A percentile compares a stretch with the other conserved stretches of the same genome.
Conservation (phyloP, 2,797 vertebrate genomes). For the Lepilemur septentrionalis region DNA sequence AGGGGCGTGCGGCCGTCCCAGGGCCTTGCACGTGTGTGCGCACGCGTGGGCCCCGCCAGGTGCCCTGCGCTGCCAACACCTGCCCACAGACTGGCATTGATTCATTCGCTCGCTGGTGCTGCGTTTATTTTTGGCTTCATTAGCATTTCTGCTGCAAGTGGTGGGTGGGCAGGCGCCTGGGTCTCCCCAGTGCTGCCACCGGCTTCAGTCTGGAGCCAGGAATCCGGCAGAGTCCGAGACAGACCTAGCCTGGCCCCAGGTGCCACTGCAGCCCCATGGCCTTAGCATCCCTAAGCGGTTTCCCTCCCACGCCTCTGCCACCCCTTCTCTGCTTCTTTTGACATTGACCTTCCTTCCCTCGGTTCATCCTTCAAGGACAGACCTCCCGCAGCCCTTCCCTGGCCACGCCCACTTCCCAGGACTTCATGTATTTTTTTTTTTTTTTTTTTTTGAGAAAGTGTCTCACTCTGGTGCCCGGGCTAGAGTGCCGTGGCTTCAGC, state of each 20-base stretch:
- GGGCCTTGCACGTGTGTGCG: not conserved
- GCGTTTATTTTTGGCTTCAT: constrained; percentile 69
- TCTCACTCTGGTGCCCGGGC: no score
- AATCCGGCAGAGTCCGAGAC: not conserved
- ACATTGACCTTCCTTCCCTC: not conserved
- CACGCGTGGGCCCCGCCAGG: constrained; percentile 25
- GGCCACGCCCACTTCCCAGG: not conserved
- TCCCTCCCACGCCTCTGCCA: not conserved
- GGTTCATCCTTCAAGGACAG: not conserved
- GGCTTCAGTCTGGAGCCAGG: not conserved
- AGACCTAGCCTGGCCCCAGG: not conserved
- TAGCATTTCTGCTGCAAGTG: constrained; percentile 66
- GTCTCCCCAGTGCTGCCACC: not conserved
- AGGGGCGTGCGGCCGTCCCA: no score
- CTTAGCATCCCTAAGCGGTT: fast-evolving
- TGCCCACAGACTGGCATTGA: constrained; percentile 71
- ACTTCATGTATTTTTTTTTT: no score
- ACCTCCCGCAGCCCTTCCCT: not conserved
- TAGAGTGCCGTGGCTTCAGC: no score
- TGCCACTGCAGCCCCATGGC: not conserved
- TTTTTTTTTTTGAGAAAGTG: no score
- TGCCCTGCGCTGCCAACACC: constrained; percentile 48
- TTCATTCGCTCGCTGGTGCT: constrained; percentile 52
- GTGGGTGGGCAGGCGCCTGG: not conserved
- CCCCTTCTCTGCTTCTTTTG: not conserved